phyloP scores from a whole-genome alignment of 2,113 vertebrate species.

The Porphyrio hochstetteri region DNA sequence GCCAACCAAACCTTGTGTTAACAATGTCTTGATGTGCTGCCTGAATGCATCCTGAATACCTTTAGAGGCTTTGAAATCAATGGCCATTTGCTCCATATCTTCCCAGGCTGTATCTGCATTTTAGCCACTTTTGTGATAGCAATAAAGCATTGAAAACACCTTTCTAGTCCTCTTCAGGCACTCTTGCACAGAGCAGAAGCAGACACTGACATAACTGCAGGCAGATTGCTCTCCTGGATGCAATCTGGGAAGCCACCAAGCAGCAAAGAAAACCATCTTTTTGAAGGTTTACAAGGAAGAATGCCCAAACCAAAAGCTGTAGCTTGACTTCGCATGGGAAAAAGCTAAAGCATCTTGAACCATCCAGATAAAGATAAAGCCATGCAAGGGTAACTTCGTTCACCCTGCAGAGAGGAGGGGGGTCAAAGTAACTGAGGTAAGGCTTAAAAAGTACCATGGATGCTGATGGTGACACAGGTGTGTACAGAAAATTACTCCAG shows the following conservation, averaged over 20 bases:
- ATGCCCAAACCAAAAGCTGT: neutral
- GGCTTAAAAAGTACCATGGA: neutral
- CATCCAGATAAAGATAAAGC: neutral
- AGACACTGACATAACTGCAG: neutral
- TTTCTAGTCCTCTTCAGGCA: neutral
- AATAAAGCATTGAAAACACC: neutral
- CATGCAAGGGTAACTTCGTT: neutral
- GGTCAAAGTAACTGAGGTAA: neutral
- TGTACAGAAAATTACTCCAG: neutral
- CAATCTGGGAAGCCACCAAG: neutral
- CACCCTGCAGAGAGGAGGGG: neutral
- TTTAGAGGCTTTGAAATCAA: neutral
- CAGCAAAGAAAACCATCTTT: neutral
- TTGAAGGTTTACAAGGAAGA: neutral
- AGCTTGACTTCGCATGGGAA: rapidly evolving
- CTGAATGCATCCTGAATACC: rapidly evolving
- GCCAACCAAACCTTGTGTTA: neutral
- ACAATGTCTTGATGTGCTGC: rapidly evolving
- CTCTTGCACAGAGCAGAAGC: neutral
- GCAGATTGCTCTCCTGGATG: neutral
- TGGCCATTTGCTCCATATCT: rapidly evolving
- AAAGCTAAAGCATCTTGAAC: neutral
- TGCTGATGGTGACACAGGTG: neutral
- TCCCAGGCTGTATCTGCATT: neutral
- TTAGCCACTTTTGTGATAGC: neutral